These are phyloP conservation scores for Alexandromys fortis DNA, from an alignment of 2,113 vertebrate genomes.

Conservation along the genomic window DNA sequence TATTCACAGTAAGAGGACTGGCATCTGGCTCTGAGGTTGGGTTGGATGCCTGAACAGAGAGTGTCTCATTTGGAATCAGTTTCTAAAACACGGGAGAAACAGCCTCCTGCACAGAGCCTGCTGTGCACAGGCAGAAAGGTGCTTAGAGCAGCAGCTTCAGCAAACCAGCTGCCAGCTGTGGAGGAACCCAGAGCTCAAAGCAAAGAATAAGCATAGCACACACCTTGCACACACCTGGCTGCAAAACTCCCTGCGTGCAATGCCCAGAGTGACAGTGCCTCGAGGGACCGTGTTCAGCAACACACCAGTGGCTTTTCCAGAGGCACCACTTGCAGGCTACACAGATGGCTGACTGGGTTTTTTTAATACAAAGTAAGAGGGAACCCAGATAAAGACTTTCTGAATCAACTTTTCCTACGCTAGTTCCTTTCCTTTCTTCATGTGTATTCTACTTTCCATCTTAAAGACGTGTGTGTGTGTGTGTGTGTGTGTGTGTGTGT, in stretches of 20 bases:
- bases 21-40: not conserved
- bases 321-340: not conserved
- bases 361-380: slow-evolving; percentile 3
- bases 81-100: not conserved
- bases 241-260: accelerated
- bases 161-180: slow-evolving; percentile 10
- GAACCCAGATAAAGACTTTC: not conserved
- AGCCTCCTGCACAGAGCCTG: not conserved
- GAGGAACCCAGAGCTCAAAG: not conserved
- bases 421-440: not conserved
- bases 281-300: not conserved
- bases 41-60: not conserved
- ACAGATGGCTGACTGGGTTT: not conserved
- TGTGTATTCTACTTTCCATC: not conserved
- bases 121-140: not conserved
- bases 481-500: not conserved
- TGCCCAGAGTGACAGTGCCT: accelerated
- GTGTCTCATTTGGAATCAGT: not conserved
- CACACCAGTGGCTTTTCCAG: not conserved
- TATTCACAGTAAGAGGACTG: not conserved
- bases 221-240: not conserved
- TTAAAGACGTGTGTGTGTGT: not conserved
- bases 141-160: not conserved
- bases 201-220: not conserved
- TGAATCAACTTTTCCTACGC: not conserved